A percentile compares a stretch with the other conserved stretches of the same genome.
These are phyloP conservation scores for Campopleginae sp. DNA, from an alignment of 2,888 invertebrate genomes.

Conservation along the genomic window DNA sequence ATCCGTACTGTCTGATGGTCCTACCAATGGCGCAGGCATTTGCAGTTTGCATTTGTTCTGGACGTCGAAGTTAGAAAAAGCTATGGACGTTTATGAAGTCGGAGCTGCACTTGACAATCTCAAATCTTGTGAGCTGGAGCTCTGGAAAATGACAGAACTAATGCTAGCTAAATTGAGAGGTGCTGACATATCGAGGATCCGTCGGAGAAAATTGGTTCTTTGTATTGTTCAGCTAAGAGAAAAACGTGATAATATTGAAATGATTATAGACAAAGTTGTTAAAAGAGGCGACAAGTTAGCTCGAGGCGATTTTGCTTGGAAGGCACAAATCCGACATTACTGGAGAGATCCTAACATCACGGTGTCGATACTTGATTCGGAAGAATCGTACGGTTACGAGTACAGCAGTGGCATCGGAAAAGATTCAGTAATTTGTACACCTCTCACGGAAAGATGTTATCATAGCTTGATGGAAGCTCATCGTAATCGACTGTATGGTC, in stretches of 20 bases:
- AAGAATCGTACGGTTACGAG: slow-evolving; percentile 87
- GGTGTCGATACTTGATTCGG: slow-evolving; percentile 85
- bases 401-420: slow-evolving; percentile 86
- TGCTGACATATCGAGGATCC: slow-evolving; percentile 85
- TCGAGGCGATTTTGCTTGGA: slow-evolving; percentile 87
- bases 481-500: slow-evolving; percentile 85
- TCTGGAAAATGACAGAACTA: slow-evolving; percentile 72
- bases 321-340: slow-evolving; percentile 87
- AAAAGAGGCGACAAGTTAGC: slow-evolving; percentile 43
- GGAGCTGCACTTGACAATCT: slow-evolving; percentile 76
- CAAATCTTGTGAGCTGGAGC: slow-evolving; percentile 82
- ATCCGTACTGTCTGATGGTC: slow-evolving; percentile 8
- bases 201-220: slow-evolving; percentile 85
- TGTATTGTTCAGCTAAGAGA: slow-evolving; percentile 85
- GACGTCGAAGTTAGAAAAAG: slow-evolving; percentile 87
- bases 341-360: slow-evolving; percentile 83
- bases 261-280: slow-evolving; percentile 76
- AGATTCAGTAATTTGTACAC: slow-evolving; percentile 83
- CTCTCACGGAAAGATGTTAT: slow-evolving; percentile 86
- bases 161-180: slow-evolving; percentile 87
- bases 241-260: slow-evolving; percentile 85
- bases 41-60: slow-evolving; percentile 88
- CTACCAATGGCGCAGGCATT: slow-evolving; percentile 86
- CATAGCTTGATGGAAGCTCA: slow-evolving; percentile 87
- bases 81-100: slow-evolving; percentile 71